phyloP scores from a whole-genome alignment of 2,888 invertebrate species.

The Poecilobothrus nobilitatus region DNA sequence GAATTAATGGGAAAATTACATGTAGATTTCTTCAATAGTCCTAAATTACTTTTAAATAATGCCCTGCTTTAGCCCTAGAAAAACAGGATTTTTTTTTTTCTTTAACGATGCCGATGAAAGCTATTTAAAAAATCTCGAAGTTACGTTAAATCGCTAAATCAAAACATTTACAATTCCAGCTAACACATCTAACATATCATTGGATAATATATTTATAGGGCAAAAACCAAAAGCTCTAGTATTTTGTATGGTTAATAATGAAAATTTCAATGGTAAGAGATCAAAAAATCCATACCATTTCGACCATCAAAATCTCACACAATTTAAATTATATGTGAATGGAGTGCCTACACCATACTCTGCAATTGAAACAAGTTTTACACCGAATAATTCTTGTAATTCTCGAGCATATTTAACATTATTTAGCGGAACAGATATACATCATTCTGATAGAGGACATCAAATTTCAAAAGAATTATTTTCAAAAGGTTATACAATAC shows the following conservation, averaged over 20 bases:
- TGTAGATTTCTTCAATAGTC: neutral
- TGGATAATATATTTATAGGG: neutral
- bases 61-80: neutral
- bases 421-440: too few relatives aligned
- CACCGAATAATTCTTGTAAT: too few relatives aligned
- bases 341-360: neutral
- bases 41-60: neutral
- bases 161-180: conserved; percentile 24
- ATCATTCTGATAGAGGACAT: neutral
- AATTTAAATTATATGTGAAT: too few relatives aligned
- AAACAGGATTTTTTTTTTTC: conserved; percentile 1
- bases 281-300: too few relatives aligned
- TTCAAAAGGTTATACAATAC: too few relatives aligned
- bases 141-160: neutral
- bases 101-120: neutral
- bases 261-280: too few relatives aligned
- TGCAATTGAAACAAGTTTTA: neutral
- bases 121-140: conserved; percentile 3
- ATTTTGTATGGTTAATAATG: too few relatives aligned
- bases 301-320: too few relatives aligned
- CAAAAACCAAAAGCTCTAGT: too few relatives aligned
- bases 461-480: neutral
- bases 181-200: too few relatives aligned
- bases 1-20: too few relatives aligned
- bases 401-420: too few relatives aligned